Conservation (phyloP, 2,797 vertebrate genomes). For the Diglossa cyanea region DNA sequence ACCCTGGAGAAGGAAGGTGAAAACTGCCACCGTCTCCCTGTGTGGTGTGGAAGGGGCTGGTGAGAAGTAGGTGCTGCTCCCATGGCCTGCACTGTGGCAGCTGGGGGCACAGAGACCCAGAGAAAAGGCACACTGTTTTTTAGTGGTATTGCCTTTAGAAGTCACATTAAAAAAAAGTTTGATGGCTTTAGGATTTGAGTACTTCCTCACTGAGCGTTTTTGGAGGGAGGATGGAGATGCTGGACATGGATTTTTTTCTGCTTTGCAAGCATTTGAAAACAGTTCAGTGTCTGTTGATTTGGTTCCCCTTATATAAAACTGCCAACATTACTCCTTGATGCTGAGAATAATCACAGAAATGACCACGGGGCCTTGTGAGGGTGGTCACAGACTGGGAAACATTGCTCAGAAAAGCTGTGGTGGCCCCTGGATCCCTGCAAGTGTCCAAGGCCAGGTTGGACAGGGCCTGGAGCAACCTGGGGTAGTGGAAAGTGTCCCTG, state of each 20-base stretch:
- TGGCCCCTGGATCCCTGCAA: neutral
- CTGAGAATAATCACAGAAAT: neutral
- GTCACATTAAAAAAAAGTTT: rapidly evolving
- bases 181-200: neutral
- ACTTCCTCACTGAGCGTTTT: rapidly evolving
- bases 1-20: neutral
- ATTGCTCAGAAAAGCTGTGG: neutral
- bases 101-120: neutral
- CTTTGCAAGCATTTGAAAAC: neutral
- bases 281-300: neutral
- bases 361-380: rapidly evolving
- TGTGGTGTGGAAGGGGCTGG: rapidly evolving
- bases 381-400: neutral
- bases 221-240: neutral
- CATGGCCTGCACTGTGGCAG: rapidly evolving
- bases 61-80: neutral
- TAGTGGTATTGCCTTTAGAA: neutral
- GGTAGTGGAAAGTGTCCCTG: neutral
- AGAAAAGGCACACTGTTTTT: neutral
- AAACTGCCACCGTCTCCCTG: neutral
- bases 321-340: neutral
- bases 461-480: rapidly evolving
- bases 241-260: neutral
- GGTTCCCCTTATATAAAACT: neutral
- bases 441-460: neutral